Evolutionary conservation across 2,113 vertebrate genomes (phyloP), one percentile per base, ranked within the genome.

Genomic region (Oxygymnocypris stewartii): DNA sequence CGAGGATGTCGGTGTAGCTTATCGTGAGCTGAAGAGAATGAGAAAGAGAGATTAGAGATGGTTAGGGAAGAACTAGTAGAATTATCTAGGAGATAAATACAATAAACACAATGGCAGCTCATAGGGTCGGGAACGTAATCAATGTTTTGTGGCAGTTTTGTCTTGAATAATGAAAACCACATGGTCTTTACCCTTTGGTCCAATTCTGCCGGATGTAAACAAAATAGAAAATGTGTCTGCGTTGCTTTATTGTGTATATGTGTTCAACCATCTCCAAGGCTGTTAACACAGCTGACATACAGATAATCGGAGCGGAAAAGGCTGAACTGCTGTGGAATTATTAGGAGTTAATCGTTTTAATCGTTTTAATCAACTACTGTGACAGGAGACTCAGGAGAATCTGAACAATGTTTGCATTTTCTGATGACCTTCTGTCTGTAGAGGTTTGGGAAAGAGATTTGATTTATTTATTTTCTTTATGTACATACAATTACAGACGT

Each of bases 1-100:
- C 90, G 90, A 96, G 88, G n/a, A 94, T 90, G 82, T 96, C 96
- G 88, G 95, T 92, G 47, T 97, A 97, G 91, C 96, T 96, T 93
- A 97, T 94, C 76, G 95, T 96, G 86, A 97, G 94, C 96, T 97
- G 89, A 31, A 85, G 85, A 80, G 71, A 86, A 42, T 6, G 28
- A 84, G 82, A 85, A 0, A 12, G 51, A 40, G 18, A 40, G 51
- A 54, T 71, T 37, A 37, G 16, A 71, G 10, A 42, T 74, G 69
- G 37, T 73, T 40, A 73, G 35, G 1, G 10, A 12, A 76, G 11
- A 42, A 75, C 12, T 1, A 16, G 14, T 0, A 9, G 20, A 61
- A 61, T 61, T 8, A 61, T 61, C 20, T n/a, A 12, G 51, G 28
- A 75, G 67, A 40, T 44, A 59, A 10, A 61, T 61, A n/a, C 9